A percentile compares a stretch with the other conserved stretches of the same genome.
These are phyloP conservation scores for Neopipo cinnamomea DNA, from an alignment of 2,113 vertebrate species.

Conservation along the genomic window DNA sequence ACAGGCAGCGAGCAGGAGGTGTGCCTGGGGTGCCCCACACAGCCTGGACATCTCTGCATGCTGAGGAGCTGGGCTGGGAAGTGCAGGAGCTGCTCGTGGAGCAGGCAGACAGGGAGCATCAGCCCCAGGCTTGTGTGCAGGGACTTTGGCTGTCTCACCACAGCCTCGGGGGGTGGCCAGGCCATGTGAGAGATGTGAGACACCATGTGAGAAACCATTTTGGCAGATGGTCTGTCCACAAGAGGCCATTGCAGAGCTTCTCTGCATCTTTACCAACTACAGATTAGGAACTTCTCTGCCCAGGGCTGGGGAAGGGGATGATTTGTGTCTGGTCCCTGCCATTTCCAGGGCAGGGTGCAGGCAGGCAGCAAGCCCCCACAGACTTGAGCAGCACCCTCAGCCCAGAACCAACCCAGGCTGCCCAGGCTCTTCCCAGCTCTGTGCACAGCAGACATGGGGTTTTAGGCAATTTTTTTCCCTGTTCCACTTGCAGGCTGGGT, in stretches of 20 bases:
- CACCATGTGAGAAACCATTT: too few species aligned
- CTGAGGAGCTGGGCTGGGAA: not conserved
- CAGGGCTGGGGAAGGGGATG: not conserved
- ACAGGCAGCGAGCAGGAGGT: not conserved
- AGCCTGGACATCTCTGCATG: not conserved
- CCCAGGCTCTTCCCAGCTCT: not conserved
- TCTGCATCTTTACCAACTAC: not conserved
- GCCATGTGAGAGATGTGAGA: too few species aligned
- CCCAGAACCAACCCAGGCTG: not conserved
- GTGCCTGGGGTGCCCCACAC: not conserved
- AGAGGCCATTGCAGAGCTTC: not conserved
- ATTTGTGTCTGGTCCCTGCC: not conserved
- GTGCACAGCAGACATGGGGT: rapidly evolving
- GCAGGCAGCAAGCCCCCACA: not conserved
- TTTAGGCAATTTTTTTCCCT: not conserved
- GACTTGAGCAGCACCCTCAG: not conserved
- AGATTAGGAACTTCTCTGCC: not conserved
- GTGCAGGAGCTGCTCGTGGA: not conserved
- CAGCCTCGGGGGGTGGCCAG: not conserved
- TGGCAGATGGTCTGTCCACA: not conserved
- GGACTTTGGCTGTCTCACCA: not conserved
- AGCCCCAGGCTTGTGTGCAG: rapidly evolving
- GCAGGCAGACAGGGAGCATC: not conserved
- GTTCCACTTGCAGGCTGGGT: not conserved
- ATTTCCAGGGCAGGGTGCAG: not conserved